A percentile compares a stretch with the other conserved stretches of the same genome.
Evolutionary conservation across 2,888 invertebrate genomes (phyloP).

Genomic region (Tetheella fluctuosa): DNA sequence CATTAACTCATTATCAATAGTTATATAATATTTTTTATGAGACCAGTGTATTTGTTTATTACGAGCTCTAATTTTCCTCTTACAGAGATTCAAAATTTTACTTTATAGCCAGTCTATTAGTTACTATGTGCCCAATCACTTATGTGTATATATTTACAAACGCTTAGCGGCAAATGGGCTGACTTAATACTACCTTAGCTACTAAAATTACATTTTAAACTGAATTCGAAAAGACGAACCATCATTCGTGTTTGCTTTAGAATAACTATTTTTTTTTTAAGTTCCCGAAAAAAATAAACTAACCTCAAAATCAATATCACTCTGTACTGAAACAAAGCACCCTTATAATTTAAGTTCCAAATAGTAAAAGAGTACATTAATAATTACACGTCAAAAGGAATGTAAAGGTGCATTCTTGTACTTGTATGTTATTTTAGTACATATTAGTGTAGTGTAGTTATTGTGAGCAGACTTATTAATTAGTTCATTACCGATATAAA

Average conservation of each 20-base stretch:
- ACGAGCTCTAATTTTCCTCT: slow-evolving; percentile 46
- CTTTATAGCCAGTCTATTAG: slow-evolving; percentile 73
- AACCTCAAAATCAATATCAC: not conserved
- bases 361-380: slow-evolving; percentile 2
- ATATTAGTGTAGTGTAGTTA: not conserved
- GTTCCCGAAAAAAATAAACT: not conserved
- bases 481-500: not conserved
- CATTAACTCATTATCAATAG: not conserved
- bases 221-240: slow-evolving; percentile 25
- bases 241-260: not conserved
- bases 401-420: slow-evolving; percentile 28
- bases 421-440: not conserved
- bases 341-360: not conserved
- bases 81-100: slow-evolving; percentile 72
- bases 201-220: slow-evolving; percentile 25
- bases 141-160: slow-evolving; percentile 58
- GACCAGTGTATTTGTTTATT: not conserved
- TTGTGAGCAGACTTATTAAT: not conserved
- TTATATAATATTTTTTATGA: not conserved
- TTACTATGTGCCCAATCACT: slow-evolving; percentile 62
- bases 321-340: not conserved
- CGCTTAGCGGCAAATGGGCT: slow-evolving; percentile 68
- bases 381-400: slow-evolving; percentile 31
- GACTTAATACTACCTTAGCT: slow-evolving; percentile 27
- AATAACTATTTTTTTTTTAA: not conserved